Percentiles rank a stretch among this genome's conserved stretches.
Conservation (phyloP, 2,113 vertebrate species). For the Mormyrus lacerda region DNA sequence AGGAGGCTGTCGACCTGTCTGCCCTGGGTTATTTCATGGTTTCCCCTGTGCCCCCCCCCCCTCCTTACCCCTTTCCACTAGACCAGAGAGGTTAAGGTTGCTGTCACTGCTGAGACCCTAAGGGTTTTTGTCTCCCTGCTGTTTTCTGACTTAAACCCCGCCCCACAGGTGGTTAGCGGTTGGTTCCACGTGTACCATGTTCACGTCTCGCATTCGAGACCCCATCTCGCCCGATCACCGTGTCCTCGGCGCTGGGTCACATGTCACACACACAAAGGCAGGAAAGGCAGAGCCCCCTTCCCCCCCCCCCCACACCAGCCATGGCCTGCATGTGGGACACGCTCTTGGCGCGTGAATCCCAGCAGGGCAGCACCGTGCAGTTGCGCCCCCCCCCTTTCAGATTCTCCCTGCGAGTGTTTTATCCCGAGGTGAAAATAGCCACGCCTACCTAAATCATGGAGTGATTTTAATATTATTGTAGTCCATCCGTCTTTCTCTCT, state of each 20-base stretch:
- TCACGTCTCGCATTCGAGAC: conserved; percentile 30
- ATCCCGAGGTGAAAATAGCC: neutral
- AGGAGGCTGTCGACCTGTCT: neutral
- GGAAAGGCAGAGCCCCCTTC: conserved; percentile 58
- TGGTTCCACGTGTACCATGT: conserved; percentile 22
- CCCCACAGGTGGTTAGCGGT: neutral
- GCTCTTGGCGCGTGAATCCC: conserved; percentile 19
- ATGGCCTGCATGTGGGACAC: conserved; percentile 12
- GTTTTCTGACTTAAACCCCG: neutral
- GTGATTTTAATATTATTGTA: neutral
- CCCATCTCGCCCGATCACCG: neutral
- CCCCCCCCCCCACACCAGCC: conserved; percentile 22
- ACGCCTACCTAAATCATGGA: neutral
- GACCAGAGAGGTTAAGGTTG: neutral
- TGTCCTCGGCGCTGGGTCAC: neutral
- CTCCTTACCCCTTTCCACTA: neutral
- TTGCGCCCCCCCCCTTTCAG: neutral
- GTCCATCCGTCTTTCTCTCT: neutral
- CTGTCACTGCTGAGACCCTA: neutral
- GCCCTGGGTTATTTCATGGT: neutral
- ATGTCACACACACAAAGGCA: conserved; percentile 58
- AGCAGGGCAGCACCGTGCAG: neutral
- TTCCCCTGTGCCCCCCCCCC: neutral
- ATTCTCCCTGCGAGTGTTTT: neutral
- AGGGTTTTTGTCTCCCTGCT: neutral